These are phyloP conservation scores for Dromococcyx pavoninus DNA, from an alignment of 2,797 vertebrate species.

Conservation along the genomic window DNA sequence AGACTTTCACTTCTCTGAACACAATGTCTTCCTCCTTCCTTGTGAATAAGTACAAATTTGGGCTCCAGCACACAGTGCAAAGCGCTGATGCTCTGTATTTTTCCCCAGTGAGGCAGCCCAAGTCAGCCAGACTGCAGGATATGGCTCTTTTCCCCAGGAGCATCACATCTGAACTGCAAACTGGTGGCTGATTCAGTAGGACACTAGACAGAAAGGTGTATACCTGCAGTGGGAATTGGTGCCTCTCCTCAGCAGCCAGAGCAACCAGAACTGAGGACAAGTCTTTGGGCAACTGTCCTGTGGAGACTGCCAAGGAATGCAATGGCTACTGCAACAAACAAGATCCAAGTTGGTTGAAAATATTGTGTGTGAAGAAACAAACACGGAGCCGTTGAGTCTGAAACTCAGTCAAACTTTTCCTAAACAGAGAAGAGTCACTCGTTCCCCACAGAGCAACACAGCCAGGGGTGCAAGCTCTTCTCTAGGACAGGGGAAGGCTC, in stretches of 20 bases:
- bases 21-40: not conserved
- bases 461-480: rapidly evolving
- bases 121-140: not conserved
- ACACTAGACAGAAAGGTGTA: not conserved
- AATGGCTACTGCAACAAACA: not conserved
- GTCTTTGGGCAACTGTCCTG: not conserved
- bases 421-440: not conserved
- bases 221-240: not conserved
- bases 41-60: not conserved
- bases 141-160: not conserved
- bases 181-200: not conserved
- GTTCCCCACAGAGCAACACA: rapidly evolving
- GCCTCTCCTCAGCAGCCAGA: not conserved
- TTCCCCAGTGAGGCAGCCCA: not conserved
- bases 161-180: not conserved
- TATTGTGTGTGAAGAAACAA: not conserved
- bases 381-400: not conserved
- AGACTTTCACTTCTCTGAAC: slow-evolving; percentile 32
- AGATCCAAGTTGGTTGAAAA: not conserved
- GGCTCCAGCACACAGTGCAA: not conserved
- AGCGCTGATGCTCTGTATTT: not conserved
- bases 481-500: not conserved
- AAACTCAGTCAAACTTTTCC: not conserved
- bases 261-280: not conserved
- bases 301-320: not conserved